These are phyloP conservation scores for Melanotaenia maccullochi DNA, from an alignment of 2,797 vertebrate species.

Conservation along the genomic window DNA sequence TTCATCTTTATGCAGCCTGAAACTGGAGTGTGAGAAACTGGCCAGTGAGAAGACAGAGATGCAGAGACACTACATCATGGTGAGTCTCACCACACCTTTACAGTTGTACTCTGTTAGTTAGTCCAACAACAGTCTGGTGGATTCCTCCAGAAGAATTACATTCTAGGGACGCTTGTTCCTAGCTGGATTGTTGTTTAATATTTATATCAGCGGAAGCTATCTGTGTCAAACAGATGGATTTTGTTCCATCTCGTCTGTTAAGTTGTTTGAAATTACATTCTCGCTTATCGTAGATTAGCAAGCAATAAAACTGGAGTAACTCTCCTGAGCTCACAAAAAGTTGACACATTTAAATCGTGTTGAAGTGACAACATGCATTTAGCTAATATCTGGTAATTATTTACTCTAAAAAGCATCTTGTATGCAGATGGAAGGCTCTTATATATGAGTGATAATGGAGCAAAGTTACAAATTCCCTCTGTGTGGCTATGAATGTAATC, in stretches of 20 bases:
- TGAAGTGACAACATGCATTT: neutral
- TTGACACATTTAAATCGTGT: neutral
- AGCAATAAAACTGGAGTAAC: neutral
- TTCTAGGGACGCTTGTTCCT: constrained; percentile 3
- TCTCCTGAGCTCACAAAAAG: neutral
- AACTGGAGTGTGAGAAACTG: constrained; percentile 97
- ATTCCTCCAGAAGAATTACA: constrained; percentile 26
- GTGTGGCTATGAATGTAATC: neutral
- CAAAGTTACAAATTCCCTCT: neutral
- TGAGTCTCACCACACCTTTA: constrained; percentile 74
- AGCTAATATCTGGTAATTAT: constrained; percentile 6
- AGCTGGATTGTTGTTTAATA: constrained; percentile 17
- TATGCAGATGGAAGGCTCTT: neutral
- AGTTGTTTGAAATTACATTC: neutral
- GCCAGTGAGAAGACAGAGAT: constrained; percentile 98
- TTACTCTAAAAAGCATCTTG: constrained; percentile 1
- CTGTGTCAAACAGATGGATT: constrained; percentile 1
- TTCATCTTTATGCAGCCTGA: constrained; percentile 85
- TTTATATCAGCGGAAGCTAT: constrained; percentile 15
- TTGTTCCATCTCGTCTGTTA: neutral
- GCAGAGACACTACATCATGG: constrained; percentile 98
- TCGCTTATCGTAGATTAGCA: neutral
- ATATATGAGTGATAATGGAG: constrained; percentile 10
- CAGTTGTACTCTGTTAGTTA: constrained; percentile 19
- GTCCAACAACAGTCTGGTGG: constrained; percentile 26